These are phyloP conservation scores for Lynx canadensis DNA, from an alignment of 2,113 vertebrate species.

Conservation along the genomic window DNA sequence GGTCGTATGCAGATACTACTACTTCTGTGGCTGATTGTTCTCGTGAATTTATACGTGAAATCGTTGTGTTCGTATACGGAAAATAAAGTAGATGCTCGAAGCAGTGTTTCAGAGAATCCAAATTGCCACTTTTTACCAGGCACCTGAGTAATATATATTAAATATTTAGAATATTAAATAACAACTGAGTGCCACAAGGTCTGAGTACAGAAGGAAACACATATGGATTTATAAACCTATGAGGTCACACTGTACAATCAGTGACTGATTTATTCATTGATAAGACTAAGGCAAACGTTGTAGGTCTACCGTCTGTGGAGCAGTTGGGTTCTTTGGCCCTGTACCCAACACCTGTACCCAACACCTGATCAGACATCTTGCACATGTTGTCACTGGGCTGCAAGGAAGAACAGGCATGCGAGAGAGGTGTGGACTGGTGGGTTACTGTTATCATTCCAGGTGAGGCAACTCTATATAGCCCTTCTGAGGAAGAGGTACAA, in stretches of 20 bases:
- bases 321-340: neutral
- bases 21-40: neutral
- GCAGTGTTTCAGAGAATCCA: neutral
- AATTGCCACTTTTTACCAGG: neutral
- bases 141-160: neutral
- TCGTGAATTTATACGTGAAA: neutral
- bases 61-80: neutral
- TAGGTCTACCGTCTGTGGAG: neutral
- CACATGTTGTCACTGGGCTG: neutral
- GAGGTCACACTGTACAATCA: too few relatives aligned
- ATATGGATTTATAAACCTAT: neutral
- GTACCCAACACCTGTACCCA: neutral
- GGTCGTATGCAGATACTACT: neutral
- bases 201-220: neutral
- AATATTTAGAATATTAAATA: neutral
- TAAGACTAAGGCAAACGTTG: neutral
- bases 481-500: neutral
- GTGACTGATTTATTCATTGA: neutral
- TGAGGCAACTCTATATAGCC: accelerated
- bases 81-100: neutral
- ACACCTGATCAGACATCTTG: neutral
- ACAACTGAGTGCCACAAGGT: neutral
- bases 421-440: too few relatives aligned
- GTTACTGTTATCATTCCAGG: neutral
- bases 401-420: neutral